Base-by-base conservation (phyloP, 2,888 invertebrate genomes). In the Dicranocentrus wangi region DNA sequence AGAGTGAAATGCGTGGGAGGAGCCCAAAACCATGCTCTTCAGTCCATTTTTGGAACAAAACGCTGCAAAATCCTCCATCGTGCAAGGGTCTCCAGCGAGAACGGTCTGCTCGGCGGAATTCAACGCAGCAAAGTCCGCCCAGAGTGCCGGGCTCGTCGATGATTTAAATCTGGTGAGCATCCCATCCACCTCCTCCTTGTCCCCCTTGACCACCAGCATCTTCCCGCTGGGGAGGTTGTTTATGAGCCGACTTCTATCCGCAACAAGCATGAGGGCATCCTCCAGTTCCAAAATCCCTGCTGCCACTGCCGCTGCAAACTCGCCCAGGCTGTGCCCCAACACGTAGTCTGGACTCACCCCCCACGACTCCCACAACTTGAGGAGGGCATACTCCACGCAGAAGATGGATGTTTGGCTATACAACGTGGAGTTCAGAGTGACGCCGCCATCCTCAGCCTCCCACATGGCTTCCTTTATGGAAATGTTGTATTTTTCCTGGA, bases 1-100 rank as follows among this genome's bases (percentile, higher is more conserved):
- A 1, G 83, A 83, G 25, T 83, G 83, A 53, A 82, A 83, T 1
- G 81, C 81, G 61, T 81, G 81, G 10, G n/a, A n/a, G n/a, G n/a
- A n/a, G n/a, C n/a, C n/a, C n/a, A n/a, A n/a, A n/a, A n/a, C n/a
- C n/a, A n/a, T 68, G 72, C 2, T 79, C 65, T 28, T n/a, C n/a
- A n/a, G n/a, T n/a, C n/a, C n/a, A n/a, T n/a, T n/a, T n/a, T n/a
- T n/a, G n/a, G n/a, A n/a, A 3, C 71, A 82, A 21, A 69, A 63
- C 23, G 32, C 21, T 0, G 28, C 43, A 58, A 83, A 77, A 0
- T 61, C 21, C 5, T 55, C 13, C 10, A 82, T 47, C n/a, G 19
- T 15, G 1, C 75, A 60, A 13, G 25, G 19, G 21, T 51, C 61
- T 13, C 75, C 73, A 10, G 82, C 65, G 3, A 82, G 39, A 3